Base-by-base conservation (phyloP, 2,797 vertebrate genomes). In the Gallinago solitaria region DNA sequence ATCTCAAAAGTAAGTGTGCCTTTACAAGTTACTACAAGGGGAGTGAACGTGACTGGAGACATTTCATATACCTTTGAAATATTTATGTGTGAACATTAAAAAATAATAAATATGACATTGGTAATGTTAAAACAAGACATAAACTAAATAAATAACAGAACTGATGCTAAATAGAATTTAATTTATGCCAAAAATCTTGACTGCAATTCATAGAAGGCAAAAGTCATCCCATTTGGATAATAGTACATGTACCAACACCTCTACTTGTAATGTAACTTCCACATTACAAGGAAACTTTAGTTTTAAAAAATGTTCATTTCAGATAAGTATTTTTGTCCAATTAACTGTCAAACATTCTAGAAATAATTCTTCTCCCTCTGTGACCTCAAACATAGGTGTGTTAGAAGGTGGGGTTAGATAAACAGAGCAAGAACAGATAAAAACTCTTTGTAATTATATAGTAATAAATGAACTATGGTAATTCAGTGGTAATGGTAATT, bases 391-490 rank as follows among this genome's bases (percentile, higher is more conserved):
- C 33, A 27, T 37, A 37, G 33, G 24, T 39, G 37, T 39, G 35
- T 61, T 61, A 61, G 90, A 91, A 96, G 76, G 43, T 90, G 79
- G 35, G 89, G 48, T 54, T 89, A 92, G 89, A 89, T 89, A 88
- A 96, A 96, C 65, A 82, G 83, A 92, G 64, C n/a, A 96, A 95
- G 86, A 96, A 96, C 89, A 47, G 73, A 95, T 96, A 96, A 97
- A 96, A 33, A 88, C 86, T 79, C 9, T 95, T 89, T 68, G 30
- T 82, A 97, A 97, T 97, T 96, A 95, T 95, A 92, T 83, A 93
- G 68, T 45, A 95, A 93, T 69, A 98, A 97, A 97, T 91, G 63
- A 97, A 95, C 93, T 88, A 69, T 89, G 70, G 70, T 83, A 87
- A 67, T 97, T 97, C 77, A 93, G 64, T 89, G n/a, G n/a, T n/a